Evolutionary conservation across 2,113 vertebrate genomes (phyloP).

Genomic region (Orthonyx spaldingii): DNA sequence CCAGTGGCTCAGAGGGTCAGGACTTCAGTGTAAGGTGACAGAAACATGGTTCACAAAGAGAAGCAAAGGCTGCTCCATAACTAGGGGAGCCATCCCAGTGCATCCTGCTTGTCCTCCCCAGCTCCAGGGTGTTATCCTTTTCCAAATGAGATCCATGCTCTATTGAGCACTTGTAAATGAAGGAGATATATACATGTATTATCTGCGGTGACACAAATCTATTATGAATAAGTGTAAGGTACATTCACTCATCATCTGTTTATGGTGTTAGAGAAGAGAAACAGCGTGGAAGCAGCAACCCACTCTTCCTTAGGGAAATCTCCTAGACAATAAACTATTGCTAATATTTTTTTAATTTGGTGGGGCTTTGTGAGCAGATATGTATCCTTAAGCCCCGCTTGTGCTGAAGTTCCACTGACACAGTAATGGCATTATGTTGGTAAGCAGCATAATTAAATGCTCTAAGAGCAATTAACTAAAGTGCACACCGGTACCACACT

Average conservation of each 20-base stretch:
- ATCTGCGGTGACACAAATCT: neutral
- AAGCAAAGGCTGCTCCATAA: neutral
- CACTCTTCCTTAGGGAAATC: neutral
- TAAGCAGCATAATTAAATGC: neutral
- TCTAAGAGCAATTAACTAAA: neutral
- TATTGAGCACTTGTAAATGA: neutral
- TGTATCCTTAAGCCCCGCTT: neutral
- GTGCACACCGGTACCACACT: neutral
- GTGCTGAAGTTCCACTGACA: neutral
- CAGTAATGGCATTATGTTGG: neutral
- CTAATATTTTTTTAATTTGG: constrained; percentile 13
- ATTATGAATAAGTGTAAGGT: neutral
- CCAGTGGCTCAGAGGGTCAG: neutral
- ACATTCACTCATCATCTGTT: neutral
- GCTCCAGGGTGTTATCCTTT: neutral
- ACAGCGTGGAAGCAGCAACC: neutral
- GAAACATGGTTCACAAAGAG: neutral
- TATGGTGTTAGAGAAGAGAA: neutral
- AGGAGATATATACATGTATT: neutral
- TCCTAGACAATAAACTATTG: neutral
- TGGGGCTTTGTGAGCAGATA: neutral
- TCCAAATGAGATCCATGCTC: neutral
- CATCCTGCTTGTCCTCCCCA: neutral
- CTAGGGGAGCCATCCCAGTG: neutral
- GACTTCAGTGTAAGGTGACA: fast-evolving